Evolutionary conservation across 2,113 vertebrate genomes (phyloP), one percentile per base, ranked within the genome.

Genomic region (Actinemys pallida): DNA sequence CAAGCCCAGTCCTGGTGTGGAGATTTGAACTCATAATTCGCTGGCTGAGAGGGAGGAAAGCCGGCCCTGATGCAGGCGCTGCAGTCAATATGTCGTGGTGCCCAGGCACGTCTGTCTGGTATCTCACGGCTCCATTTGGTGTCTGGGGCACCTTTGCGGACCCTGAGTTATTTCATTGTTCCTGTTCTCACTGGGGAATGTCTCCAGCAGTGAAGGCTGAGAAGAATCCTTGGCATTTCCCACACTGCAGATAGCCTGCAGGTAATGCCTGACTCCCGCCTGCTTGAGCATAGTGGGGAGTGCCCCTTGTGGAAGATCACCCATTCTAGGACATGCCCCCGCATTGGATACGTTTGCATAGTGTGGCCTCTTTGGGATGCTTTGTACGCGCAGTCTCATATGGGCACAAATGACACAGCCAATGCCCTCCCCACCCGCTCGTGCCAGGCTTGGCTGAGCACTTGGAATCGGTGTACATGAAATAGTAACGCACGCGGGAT

Each of bases 211-310:
- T 12, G 4, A 4, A 12, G 56, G 27, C 45, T 42, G 27, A 54
- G 54, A 42, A 13, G 75, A 2, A 2, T 10, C 39, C 2, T 80
- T 84, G 86, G 79, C 54, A 16, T 12, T 75, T 69, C 22, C 24
- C 22, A 16, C 45, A 24, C 78, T 13, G 2, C 29, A 29, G 57
- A 62, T 62, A 62, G 27, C 27, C 10, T 62, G 57, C 57, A 62
- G n/a, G 0, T 0, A 59, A 87, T 7, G 0, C 24, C 59, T 79
- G 39, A 35, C 47, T 86, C n/a, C 62, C 7, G 1, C 62, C 62
- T 35, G 12, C 62, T 31, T 35, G 31, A 65, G 12, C 13, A 31
- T 35, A 65, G 31, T 16, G 27, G 11, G 11, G 35, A 14, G 31
- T 65, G 29, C 7, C 14, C 29, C 62, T 65, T 65, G 62, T 29